Evolutionary conservation across 2,797 vertebrate species (phyloP), one percentile per base, ranked within the genome.

Genomic region (Tauraco hartlaubi): DNA sequence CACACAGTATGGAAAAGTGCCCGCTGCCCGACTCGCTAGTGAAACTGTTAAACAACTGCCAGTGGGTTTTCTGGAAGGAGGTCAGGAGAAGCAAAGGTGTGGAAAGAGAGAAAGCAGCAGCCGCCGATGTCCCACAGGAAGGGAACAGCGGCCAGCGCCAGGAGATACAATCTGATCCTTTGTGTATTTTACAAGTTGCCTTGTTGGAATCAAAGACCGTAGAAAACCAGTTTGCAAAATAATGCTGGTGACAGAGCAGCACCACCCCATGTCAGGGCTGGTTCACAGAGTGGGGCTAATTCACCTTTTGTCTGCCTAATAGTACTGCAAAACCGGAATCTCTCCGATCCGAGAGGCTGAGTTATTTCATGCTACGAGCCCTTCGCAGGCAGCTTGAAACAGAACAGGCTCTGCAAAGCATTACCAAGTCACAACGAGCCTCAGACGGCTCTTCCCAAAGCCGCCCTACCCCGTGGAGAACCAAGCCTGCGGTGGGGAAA

Each of bases 41-140:
- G 88, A 94, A 97, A 75, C 95, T 88, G 89, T 92, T 84, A 92
- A 96, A 94, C 94, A 92, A 88, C 92, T 94, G 94, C 51, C 94
- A 95, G 94, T 91, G 85, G 94, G 94, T 87, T 90, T 95, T 92
- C 88, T 94, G 88, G 90, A 95, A 92, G 92, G 77, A 95, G 92
- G 88, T 4, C 72, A 77, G 84, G 90, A 95, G 72, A 83, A 69
- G 86, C 88, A 92, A 95, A 94, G 90, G 92, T 92, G 92, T 54
- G 84, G 93, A 92, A 94, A 96, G 72, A 89, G 86, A 92, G 93
- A 79, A 95, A 94, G 77, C 94, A 95, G 95, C 90, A 69, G 93
- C 75, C 22, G 3, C 93, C 20, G 10, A 9, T 76, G 86, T 88
- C 88, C 90, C 86, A 77, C 89, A 49, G 95, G 92, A 95, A 41